Conservation (phyloP, 2,797 vertebrate genomes). For the Channallabes apus region DNA sequence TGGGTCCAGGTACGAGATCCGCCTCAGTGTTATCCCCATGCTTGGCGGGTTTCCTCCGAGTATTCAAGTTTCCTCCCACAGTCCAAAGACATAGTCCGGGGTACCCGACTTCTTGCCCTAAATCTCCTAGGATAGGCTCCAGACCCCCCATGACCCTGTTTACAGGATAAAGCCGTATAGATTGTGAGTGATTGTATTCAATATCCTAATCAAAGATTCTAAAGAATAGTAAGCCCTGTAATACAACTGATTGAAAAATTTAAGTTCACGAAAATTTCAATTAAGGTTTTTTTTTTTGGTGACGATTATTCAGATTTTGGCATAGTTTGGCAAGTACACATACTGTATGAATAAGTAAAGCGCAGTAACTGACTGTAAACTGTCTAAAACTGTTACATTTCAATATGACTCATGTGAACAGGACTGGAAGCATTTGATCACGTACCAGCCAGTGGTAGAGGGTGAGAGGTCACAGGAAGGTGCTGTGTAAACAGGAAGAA, state of each 20-base stretch:
- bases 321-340: background rate
- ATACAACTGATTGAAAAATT: background rate
- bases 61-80: no score
- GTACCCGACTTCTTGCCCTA: no score
- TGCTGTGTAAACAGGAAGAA: conserved; percentile 73
- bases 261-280: background rate
- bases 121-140: no score
- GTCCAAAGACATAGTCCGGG: no score
- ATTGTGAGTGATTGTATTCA: no score
- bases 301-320: background rate
- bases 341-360: background rate
- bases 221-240: background rate
- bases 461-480: conserved; percentile 71
- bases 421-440: conserved; percentile 44
- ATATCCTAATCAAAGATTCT: background rate
- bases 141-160: no score
- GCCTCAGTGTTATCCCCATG: no score
- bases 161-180: no score
- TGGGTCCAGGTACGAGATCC: no score
- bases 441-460: conserved; percentile 64
- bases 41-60: no score
- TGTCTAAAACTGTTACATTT: background rate
- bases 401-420: background rate
- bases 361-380: background rate
- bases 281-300: background rate